phyloP scores from a whole-genome alignment of 2,888 invertebrate species.

The Heliconius erato region DNA sequence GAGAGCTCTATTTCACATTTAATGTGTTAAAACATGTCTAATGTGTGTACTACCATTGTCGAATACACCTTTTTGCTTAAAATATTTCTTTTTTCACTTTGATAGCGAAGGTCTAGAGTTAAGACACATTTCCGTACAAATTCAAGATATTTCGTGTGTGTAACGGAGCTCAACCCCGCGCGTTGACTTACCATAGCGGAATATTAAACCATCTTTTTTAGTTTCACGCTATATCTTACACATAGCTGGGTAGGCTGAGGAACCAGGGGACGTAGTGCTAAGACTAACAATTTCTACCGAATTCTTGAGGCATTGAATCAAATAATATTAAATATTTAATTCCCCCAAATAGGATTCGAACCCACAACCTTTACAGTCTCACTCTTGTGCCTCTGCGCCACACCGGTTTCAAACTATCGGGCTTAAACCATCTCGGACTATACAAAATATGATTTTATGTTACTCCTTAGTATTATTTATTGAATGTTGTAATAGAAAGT shows the following conservation, averaged over 20 bases:
- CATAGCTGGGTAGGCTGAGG: neutral
- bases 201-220: neutral
- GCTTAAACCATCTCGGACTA: neutral
- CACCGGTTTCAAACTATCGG: neutral
- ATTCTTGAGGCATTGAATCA: neutral
- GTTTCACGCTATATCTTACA: neutral
- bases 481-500: constrained; percentile 14
- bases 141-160: neutral
- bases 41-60: too few relatives aligned
- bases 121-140: too few relatives aligned
- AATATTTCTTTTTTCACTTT: too few relatives aligned
- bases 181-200: neutral
- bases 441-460: neutral
- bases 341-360: too few relatives aligned
- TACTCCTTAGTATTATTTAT: neutral
- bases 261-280: neutral
- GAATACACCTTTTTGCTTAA: too few relatives aligned
- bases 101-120: too few relatives aligned
- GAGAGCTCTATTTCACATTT: too few relatives aligned
- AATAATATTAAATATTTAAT: too few relatives aligned
- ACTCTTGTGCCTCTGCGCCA: too few relatives aligned
- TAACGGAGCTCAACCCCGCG: neutral
- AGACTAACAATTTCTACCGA: neutral
- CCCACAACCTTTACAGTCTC: too few relatives aligned
- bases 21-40: too few relatives aligned